Evolutionary conservation across 2,888 invertebrate genomes (phyloP).

Genomic region (Folsomia manolachei): DNA sequence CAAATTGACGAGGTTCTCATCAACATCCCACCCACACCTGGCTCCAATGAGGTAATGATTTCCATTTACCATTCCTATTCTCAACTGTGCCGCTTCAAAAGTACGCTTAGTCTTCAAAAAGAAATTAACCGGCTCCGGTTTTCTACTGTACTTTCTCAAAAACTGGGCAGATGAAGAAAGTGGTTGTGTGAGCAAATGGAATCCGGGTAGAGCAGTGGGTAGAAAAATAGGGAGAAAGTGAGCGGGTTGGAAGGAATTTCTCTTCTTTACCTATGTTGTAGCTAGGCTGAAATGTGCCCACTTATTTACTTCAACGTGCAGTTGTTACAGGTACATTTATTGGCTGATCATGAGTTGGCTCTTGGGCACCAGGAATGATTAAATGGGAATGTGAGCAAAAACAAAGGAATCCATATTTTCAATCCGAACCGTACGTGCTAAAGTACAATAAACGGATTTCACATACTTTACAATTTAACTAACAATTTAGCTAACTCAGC

Average conservation of each 20-base stretch:
- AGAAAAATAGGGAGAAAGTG: not conserved
- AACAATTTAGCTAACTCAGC: not conserved
- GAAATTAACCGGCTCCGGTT: too few species aligned
- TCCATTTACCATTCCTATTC: too few species aligned
- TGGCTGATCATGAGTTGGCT: not conserved
- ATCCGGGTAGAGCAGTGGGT: not conserved
- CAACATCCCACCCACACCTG: constrained; percentile 58
- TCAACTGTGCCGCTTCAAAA: too few species aligned
- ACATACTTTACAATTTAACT: not conserved
- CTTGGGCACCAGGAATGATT: not conserved
- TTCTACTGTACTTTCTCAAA: too few species aligned
- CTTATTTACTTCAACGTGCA: too few species aligned
- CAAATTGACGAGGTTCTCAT: constrained; percentile 79
- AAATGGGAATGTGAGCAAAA: too few species aligned
- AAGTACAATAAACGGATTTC: not conserved
- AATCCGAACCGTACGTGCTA: constrained; percentile 12
- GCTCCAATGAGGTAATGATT: constrained; percentile 41
- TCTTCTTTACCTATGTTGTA: not conserved
- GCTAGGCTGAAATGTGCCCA: too few species aligned
- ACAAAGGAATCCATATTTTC: constrained; percentile 4
- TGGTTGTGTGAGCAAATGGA: too few species aligned
- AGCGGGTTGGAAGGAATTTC: not conserved
- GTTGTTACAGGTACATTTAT: not conserved
- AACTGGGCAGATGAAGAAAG: too few species aligned
- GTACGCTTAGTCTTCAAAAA: too few species aligned